Evolutionary conservation across 2,113 vertebrate species (phyloP).

Genomic region (Pterocles burchelli): DNA sequence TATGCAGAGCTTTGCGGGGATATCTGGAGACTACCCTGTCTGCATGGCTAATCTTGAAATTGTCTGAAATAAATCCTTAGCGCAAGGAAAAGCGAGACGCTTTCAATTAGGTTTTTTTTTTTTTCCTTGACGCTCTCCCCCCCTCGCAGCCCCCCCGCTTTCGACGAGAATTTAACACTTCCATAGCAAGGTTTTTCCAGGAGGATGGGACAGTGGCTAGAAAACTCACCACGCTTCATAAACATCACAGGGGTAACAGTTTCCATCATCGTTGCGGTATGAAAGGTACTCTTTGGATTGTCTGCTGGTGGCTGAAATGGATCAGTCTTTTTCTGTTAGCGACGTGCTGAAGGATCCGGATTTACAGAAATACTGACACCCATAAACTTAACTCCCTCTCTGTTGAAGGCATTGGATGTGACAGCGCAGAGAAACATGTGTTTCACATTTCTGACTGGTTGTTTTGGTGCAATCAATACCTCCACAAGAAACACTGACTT

Average conservation of each 20-base stretch:
- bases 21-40: constrained; percentile 58
- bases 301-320: constrained; percentile 52
- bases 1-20: constrained; percentile 35
- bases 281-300: constrained; percentile 52
- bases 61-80: constrained; percentile 55
- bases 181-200: neutral
- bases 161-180: constrained; percentile 21
- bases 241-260: constrained; percentile 18
- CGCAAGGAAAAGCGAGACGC: constrained; percentile 11
- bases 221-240: neutral
- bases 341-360: constrained; percentile 36
- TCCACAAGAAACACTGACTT: constrained; percentile 53
- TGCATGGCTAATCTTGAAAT: constrained; percentile 62
- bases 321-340: constrained; percentile 30
- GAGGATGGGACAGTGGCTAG: constrained; percentile 2
- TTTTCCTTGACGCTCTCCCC: neutral
- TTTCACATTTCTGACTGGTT: constrained; percentile 66
- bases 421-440: constrained; percentile 66
- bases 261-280: constrained; percentile 47
- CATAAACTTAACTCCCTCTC: constrained; percentile 35
- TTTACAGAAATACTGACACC: constrained; percentile 43
- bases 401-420: constrained; percentile 52
- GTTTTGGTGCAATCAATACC: constrained; percentile 67
- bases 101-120: constrained; percentile 12
- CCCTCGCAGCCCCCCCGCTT: too few relatives aligned